Evolutionary conservation across 2,797 vertebrate species (phyloP).

Genomic region (Lepidocolaptes lacrymiger): DNA sequence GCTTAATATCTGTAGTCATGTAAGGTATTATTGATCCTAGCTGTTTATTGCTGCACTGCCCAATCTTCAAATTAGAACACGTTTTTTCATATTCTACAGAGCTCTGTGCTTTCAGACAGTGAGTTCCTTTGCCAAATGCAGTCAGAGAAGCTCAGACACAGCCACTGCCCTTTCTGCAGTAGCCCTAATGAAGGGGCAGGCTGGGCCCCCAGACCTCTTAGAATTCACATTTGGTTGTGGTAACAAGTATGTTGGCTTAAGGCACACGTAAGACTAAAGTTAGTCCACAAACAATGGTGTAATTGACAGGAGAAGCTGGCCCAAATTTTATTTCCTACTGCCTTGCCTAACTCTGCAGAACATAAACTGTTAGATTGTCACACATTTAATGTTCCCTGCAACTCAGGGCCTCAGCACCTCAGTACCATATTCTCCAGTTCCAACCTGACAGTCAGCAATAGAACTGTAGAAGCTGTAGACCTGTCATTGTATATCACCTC

Average conservation of each 20-base stretch:
- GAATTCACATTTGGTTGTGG: background rate
- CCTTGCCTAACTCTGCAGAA: background rate
- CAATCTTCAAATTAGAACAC: background rate
- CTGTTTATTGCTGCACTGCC: background rate
- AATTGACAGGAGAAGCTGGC: background rate
- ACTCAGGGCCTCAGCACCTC: background rate
- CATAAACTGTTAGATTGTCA: background rate
- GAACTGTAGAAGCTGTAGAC: background rate
- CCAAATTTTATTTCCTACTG: background rate
- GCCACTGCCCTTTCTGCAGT: background rate
- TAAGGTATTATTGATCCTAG: background rate
- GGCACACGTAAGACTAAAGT: background rate
- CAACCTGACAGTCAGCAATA: background rate
- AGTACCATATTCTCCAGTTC: background rate
- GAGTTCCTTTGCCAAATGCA: background rate
- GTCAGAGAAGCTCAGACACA: background rate
- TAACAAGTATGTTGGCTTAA: background rate
- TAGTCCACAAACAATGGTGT: background rate
- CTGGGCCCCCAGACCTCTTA: background rate
- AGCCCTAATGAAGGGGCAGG: rapidly evolving
- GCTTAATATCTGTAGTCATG: background rate
- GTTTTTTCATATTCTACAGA: background rate
- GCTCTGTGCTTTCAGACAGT: background rate
- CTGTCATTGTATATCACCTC: background rate
- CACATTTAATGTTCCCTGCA: background rate